Conservation (phyloP, 2,797 vertebrate genomes). For the Erithacus rubecula region DNA sequence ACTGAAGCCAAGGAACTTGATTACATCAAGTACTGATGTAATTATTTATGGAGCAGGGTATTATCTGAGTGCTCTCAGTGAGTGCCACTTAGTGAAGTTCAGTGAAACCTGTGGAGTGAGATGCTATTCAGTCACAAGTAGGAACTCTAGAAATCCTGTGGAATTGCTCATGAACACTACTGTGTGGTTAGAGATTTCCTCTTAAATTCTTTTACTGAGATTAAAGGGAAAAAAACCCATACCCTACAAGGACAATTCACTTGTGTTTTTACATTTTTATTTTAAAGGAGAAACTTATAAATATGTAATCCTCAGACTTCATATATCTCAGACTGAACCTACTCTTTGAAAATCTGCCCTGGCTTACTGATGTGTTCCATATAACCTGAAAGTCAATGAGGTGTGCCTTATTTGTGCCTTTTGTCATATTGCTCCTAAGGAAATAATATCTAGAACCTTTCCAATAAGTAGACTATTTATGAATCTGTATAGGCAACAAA, state of each 20-base stretch:
- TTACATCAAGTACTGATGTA: background rate
- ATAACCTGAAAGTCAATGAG: background rate
- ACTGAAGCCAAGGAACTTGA: background rate
- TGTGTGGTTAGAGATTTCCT: background rate
- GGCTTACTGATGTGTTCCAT: background rate
- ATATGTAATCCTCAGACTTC: background rate
- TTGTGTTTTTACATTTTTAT: background rate
- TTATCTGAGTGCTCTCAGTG: background rate
- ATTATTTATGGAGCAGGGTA: conserved; percentile 6
- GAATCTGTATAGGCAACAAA: conserved; percentile 34
- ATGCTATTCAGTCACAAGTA: background rate
- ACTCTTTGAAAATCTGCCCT: background rate
- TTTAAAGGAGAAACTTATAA: background rate
- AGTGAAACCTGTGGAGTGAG: background rate
- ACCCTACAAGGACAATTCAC: background rate
- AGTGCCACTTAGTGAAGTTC: conserved; percentile 6
- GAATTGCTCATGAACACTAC: background rate
- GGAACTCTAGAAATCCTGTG: background rate
- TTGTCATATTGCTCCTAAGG: background rate
- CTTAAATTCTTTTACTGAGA: background rate
- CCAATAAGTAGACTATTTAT: background rate
- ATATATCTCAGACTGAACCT: background rate
- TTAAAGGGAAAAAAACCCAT: background rate
- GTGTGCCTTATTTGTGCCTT: background rate
- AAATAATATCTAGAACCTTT: conserved; percentile 6